A percentile compares a stretch with the other conserved stretches of the same genome.
These are phyloP conservation scores for Neocloeon triangulifer DNA, from an alignment of 1,140 invertebrate species.

Conservation along the genomic window DNA sequence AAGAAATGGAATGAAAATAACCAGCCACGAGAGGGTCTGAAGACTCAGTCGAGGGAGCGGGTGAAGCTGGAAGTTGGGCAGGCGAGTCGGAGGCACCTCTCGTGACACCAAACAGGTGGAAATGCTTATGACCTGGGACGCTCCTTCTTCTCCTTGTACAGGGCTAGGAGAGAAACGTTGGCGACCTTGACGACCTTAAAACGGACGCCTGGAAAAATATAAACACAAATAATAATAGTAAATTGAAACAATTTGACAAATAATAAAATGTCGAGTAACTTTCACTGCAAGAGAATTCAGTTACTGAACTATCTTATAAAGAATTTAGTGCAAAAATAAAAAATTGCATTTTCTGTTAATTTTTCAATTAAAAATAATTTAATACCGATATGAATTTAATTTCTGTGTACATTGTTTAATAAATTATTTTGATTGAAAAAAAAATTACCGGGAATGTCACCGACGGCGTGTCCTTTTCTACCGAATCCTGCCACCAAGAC, in stretches of 20 bases:
- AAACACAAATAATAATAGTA: too few relatives aligned
- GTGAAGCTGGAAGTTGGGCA: too few relatives aligned
- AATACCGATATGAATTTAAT: constrained; percentile 4
- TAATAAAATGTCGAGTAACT: too few relatives aligned
- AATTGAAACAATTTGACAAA: too few relatives aligned
- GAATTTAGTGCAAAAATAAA: constrained; percentile 7
- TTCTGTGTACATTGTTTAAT: not conserved
- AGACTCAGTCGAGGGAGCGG: too few relatives aligned
- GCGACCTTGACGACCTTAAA: constrained; percentile 97
- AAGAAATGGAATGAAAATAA: too few relatives aligned
- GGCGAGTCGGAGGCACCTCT: too few relatives aligned
- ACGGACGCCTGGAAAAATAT: constrained; percentile 23
- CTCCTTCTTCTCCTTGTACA: constrained; percentile 99
- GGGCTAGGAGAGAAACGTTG: constrained; percentile 90
- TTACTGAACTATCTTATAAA: too few relatives aligned
- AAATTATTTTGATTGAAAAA: not conserved
- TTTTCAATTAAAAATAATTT: constrained; percentile 7
- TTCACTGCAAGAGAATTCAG: too few relatives aligned
- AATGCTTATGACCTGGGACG: constrained; percentile 82
- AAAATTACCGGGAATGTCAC: constrained; percentile 37
- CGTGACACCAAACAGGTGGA: too few relatives aligned
- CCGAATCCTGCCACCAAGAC: constrained; percentile 50
- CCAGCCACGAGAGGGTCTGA: too few relatives aligned
- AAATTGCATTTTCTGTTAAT: constrained; percentile 9
- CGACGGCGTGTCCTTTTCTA: constrained; percentile 49